Conservation (phyloP, 2,113 vertebrate genomes). For the Petroica traversi region DNA sequence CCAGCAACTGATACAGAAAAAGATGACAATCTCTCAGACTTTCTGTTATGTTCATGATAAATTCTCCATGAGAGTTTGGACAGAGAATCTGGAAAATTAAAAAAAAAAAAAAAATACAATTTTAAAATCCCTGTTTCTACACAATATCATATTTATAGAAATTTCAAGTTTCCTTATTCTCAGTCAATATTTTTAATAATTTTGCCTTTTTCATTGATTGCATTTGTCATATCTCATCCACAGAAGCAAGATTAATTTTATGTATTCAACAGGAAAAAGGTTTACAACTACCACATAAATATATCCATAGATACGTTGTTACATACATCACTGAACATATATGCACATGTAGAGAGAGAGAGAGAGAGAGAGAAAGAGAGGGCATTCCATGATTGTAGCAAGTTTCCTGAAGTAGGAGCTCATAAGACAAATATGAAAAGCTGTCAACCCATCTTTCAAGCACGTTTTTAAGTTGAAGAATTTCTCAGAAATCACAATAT, state of each 20-base stretch:
- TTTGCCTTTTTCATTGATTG: not conserved
- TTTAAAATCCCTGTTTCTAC: not conserved
- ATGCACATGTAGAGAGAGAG: not conserved
- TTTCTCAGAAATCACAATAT: not conserved
- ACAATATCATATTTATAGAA: not conserved
- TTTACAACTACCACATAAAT: not conserved
- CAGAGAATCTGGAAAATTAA: not conserved
- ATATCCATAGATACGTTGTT: not conserved
- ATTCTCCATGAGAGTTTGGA: not conserved
- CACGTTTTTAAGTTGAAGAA: not conserved
- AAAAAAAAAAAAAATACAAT: not conserved
- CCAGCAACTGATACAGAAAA: not conserved
- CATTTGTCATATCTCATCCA: not conserved
- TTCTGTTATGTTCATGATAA: not conserved
- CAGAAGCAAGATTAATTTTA: constrained; percentile 6
- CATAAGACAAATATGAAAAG: not conserved
- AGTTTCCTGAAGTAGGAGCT: not conserved
- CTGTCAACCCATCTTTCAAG: not conserved
- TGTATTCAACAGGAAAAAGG: not conserved
- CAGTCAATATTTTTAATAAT: not conserved
- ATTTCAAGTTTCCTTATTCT: not conserved
- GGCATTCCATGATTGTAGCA: not conserved
- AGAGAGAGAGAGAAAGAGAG: not conserved
- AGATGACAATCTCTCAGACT: not conserved
- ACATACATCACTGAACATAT: not conserved